Conservation (phyloP, 2,797 vertebrate genomes). For the Dermochelys coriacea region DNA sequence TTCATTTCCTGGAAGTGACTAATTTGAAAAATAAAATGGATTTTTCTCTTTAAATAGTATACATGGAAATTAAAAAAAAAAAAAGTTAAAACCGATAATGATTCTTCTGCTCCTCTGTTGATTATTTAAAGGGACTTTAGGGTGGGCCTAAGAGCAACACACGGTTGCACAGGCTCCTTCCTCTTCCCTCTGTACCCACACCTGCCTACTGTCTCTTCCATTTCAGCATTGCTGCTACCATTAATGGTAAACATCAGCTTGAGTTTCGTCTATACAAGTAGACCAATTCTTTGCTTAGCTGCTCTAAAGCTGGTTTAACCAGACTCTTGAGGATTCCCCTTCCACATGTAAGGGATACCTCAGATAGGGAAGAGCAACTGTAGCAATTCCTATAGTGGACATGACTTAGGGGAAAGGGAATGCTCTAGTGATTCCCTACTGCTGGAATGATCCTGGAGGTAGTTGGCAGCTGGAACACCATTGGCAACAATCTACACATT, state of each 20-base stretch:
- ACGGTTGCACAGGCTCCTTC: background rate
- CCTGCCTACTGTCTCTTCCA: background rate
- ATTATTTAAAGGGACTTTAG: constrained; percentile 1
- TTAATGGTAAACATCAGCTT: background rate
- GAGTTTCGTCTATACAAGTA: background rate
- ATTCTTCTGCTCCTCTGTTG: constrained; percentile 13
- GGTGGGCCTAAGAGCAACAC: background rate
- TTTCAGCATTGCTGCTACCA: background rate
- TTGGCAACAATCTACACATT: background rate
- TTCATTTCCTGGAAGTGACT: constrained; percentile 41
- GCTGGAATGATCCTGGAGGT: background rate
- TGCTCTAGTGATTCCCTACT: background rate
- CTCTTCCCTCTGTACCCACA: background rate
- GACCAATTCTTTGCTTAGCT: background rate
- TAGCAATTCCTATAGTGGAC: background rate
- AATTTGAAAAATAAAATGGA: constrained; percentile 4
- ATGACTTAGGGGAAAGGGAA: background rate
- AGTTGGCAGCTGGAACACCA: background rate
- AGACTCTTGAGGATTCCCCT: background rate
- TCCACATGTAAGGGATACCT: background rate
- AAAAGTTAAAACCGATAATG: background rate
- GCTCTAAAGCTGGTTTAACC: background rate
- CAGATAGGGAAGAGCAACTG: background rate
- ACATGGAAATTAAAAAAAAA: background rate
- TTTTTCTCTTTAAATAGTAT: background rate